Evolutionary conservation across 2,797 vertebrate species (phyloP), one percentile per base, ranked within the genome.

Genomic region (Paedocypris micromegethes): DNA sequence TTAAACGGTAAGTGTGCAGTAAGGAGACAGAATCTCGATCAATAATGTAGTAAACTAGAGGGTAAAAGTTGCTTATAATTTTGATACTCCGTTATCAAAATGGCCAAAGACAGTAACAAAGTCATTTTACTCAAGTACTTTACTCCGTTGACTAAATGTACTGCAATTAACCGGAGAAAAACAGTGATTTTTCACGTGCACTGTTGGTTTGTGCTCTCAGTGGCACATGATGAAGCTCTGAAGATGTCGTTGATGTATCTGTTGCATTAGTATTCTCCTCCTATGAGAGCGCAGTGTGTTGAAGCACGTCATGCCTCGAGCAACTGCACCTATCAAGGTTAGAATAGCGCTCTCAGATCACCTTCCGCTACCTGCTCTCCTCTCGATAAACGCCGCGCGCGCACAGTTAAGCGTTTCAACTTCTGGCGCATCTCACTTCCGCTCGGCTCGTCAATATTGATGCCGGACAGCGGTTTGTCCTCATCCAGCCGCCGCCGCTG

Each of bases 281-380:
- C 90, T 91, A 92, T 88, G 89, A 86, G 88, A 86, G 88, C 83
- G 87, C 89, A 77, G 83, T 85, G 83, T 84, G 82, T 80, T 78
- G 83, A 82, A 75, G 86, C 83, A 88, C 88, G 91, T 91, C 89
- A 91, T 90, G 83, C 88, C 87, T 90, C 85, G 84, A 81, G 84
- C 86, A 83, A 82, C 84, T 80, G 85, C 83, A 83, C 83, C 86
- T 85, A 83, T 85, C 88, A 88, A 88, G 80, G 86, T 88, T 90
- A 89, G 86, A 85, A 54, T 45, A 67, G 50, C 77, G 70, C 70
- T 23, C 58, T 45, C 44, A 70, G 68, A 70, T 70, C 67, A 55
- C 58, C 52, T 56, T 56, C 59, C 62, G 52, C 45, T 42, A 54
- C 42, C 49, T 61, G 44, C 65, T 68, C 58, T 73, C 51, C 65